A percentile compares a stretch with the other conserved stretches of the same genome.
Conservation (phyloP, 2,888 invertebrate species). For the Incurvaria masculella region DNA sequence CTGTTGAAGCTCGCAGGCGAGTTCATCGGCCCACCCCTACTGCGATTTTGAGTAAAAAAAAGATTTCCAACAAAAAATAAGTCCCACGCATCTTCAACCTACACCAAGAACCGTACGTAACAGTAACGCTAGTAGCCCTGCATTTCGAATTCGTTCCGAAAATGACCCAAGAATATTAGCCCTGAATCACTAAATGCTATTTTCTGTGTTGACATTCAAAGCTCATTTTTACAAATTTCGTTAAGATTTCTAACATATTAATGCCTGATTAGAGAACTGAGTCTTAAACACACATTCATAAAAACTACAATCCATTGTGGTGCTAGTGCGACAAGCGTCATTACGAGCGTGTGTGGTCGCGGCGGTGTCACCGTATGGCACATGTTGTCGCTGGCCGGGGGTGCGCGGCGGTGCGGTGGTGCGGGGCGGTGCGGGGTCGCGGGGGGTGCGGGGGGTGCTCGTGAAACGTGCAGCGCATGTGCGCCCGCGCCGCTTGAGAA, state of each 20-base stretch:
- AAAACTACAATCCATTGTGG: no score
- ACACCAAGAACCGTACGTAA: background rate
- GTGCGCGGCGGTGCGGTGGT: conserved; percentile 27
- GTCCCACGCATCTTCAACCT: background rate
- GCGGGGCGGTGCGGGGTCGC: conserved; percentile 21
- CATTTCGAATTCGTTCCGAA: background rate
- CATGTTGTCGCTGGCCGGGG: background rate
- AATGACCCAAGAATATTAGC: background rate
- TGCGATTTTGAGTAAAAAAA: background rate
- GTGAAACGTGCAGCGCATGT: conserved; percentile 45
- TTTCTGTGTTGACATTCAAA: no score
- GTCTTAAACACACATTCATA: no score
- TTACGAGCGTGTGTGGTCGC: background rate
- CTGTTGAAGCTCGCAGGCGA: background rate
- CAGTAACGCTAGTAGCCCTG: background rate
- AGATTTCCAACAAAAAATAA: background rate
- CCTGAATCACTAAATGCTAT: no score
- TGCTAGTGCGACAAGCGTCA: no score
- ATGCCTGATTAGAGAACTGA: no score
- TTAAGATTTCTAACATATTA: no score
- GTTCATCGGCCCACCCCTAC: background rate
- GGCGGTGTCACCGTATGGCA: background rate
- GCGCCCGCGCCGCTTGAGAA: conserved; percentile 23
- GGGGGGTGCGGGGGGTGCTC: conserved; percentile 22
- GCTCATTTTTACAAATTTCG: no score